These are phyloP conservation scores for Trematomus bernacchii DNA, from an alignment of 2,797 vertebrate genomes.

Conservation along the genomic window DNA sequence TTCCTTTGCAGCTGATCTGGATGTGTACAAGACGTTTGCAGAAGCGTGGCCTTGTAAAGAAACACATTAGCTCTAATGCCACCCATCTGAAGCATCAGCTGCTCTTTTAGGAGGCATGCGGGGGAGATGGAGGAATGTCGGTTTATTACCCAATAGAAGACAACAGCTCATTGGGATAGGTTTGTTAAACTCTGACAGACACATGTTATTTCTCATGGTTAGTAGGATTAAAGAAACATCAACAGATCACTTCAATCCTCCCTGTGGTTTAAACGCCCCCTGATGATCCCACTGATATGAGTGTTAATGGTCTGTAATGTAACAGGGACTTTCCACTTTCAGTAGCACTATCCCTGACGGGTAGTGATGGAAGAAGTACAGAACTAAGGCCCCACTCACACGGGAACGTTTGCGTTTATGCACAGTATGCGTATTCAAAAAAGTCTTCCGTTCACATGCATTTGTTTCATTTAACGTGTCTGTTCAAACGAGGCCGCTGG, in stretches of 20 bases:
- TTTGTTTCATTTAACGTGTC: too few species aligned
- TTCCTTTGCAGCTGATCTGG: constrained; percentile 38
- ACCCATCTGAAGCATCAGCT: constrained; percentile 26
- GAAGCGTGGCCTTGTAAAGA: constrained; percentile 39
- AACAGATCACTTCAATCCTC: constrained; percentile 71
- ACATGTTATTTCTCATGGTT: constrained; percentile 44
- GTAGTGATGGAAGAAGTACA: too few species aligned
- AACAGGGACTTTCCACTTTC: constrained; percentile 60
- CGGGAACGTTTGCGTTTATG: too few species aligned
- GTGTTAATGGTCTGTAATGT: constrained; percentile 46
- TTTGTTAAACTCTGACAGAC: constrained; percentile 48
- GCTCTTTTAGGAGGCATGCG: constrained; percentile 48
- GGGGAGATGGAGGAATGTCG: constrained; percentile 65
- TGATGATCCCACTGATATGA: constrained; percentile 57
- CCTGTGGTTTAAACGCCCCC: constrained; percentile 47
- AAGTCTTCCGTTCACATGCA: too few species aligned
- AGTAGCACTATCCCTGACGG: constrained; percentile 17
- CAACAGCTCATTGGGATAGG: constrained; percentile 56
- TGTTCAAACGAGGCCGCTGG: too few species aligned
- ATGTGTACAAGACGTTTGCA: constrained; percentile 36
- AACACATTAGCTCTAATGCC: constrained; percentile 9
- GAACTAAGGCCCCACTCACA: too few species aligned
- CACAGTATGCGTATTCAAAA: too few species aligned
- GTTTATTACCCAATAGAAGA: constrained; percentile 65
- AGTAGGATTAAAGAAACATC: constrained; percentile 58